These are phyloP conservation scores for Lutjanus argentimaculatus DNA, from an alignment of 2,797 vertebrate genomes.

Conservation along the genomic window DNA sequence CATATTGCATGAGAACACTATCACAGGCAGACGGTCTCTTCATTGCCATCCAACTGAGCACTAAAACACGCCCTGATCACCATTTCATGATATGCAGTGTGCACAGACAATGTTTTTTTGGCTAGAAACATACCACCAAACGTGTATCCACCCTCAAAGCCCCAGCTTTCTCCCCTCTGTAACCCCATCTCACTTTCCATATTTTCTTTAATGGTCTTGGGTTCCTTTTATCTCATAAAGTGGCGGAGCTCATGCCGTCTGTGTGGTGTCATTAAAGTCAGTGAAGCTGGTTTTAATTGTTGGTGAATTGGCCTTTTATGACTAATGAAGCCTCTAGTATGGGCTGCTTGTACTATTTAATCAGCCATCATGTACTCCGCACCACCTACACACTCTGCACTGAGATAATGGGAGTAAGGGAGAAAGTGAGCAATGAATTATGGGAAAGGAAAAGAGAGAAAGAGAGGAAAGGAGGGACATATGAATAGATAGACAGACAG, in stretches of 20 bases:
- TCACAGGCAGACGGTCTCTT: background rate
- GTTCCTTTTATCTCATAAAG: conserved; percentile 72
- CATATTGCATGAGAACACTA: background rate
- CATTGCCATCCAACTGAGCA: background rate
- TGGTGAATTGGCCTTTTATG: conserved; percentile 81
- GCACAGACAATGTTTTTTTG: conserved; percentile 8
- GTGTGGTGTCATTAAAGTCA: conserved; percentile 67
- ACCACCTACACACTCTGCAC: conserved; percentile 73
- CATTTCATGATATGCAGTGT: conserved; percentile 26
- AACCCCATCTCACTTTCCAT: conserved; percentile 39
- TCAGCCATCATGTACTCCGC: conserved; percentile 75
- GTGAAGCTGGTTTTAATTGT: conserved; percentile 81
- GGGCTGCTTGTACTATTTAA: conserved; percentile 78
- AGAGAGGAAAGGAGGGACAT: no score
- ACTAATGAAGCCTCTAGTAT: conserved; percentile 81
- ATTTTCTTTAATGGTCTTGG: conserved; percentile 55
- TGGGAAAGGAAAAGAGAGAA: background rate
- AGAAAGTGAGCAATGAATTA: conserved; percentile 32
- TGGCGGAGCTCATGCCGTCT: conserved; percentile 49
- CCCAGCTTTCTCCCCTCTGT: conserved; percentile 11
- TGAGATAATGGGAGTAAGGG: conserved; percentile 42
- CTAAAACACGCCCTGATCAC: conserved; percentile 2
- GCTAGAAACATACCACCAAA: conserved; percentile 9
- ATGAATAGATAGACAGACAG: background rate
- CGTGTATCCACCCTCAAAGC: conserved; percentile 12